Evolutionary conservation across 2,888 invertebrate genomes (phyloP), one percentile per base, ranked within the genome.

Genomic region (Liopterus haemorrhoidalis): DNA sequence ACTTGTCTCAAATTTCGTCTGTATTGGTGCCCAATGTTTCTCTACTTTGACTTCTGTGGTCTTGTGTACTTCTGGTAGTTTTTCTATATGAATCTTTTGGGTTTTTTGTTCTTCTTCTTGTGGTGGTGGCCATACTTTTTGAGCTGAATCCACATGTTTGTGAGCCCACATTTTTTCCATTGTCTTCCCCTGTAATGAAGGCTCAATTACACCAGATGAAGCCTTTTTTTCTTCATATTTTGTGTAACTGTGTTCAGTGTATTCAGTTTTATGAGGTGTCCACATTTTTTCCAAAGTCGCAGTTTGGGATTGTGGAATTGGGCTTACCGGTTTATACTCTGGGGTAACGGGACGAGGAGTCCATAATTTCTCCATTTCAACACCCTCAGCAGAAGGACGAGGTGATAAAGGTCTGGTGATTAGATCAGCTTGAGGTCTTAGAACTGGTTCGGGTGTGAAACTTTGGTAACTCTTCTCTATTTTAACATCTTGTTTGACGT

Each of bases 291-390:
- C 68, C 64, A 65, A 66, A 40, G 62, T 58, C 4, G 64, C 44
- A 30, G 62, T 65, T 50, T 67, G 62, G 11, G 59, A 57, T 27
- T 67, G 68, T 20, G 67, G 64, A 30, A 60, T 57, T 54, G 55
- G 52, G 21, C 49, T 39, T 40, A 63, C 37, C 14, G 49, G 38
- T 27, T 49, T 40, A 3, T 50, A 45, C 18, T 50, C 36, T 18
- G 60, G 52, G 40, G 49, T 51, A 28, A 56, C 54, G 33, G 41
- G 42, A 15, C 18, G 31, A 22, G 55, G 52, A 5, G 78, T 73
- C 82, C 82, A 82, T 1, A 79, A 66, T 60, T 79, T 81, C 52
- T 82, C 81, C 81, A 82, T 82, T 43, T 75, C 71, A 31, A 82
- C 58, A 1, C 72, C 81, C 59, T 82, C 78, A 0, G 74, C 73